These are phyloP conservation scores for Pyrgilauda ruficollis DNA, from an alignment of 2,113 vertebrate species.

Conservation along the genomic window DNA sequence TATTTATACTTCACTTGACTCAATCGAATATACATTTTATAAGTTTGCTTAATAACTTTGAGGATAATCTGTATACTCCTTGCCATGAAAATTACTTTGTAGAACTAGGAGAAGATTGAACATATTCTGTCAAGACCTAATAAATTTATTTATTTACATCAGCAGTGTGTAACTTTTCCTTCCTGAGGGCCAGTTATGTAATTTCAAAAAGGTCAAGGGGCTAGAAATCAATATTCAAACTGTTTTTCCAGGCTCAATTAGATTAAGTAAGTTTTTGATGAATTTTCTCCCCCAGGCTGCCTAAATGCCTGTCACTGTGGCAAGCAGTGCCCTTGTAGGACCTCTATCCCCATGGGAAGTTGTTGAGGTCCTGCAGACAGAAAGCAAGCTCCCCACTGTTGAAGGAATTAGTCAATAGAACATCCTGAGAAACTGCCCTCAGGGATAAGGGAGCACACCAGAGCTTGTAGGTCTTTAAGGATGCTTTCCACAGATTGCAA, in stretches of 20 bases:
- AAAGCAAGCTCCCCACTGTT: not conserved
- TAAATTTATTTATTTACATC: conserved; percentile 17
- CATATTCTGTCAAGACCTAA: not conserved
- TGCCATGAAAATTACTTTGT: not conserved
- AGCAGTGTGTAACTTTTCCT: not conserved
- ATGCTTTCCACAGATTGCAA: not conserved
- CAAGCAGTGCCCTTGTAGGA: not conserved
- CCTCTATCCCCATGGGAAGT: not conserved
- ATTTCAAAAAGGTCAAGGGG: conserved; percentile 10
- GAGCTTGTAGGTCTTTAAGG: not conserved
- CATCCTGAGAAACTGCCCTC: not conserved
- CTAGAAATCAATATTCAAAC: conserved; percentile 15
- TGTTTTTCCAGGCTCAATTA: not conserved
- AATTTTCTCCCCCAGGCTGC: not conserved
- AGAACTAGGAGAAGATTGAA: not conserved
- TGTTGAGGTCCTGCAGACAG: not conserved
- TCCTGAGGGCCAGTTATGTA: not conserved
- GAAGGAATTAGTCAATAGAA: not conserved
- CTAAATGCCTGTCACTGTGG: not conserved
- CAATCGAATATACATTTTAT: not conserved
- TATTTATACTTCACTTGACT: not conserved
- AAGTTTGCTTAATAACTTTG: not conserved
- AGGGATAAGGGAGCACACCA: not conserved
- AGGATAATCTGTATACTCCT: not conserved
- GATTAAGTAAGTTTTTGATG: not conserved